Conservation (phyloP, 2,113 vertebrate genomes). For the Dipodomys ordii region DNA sequence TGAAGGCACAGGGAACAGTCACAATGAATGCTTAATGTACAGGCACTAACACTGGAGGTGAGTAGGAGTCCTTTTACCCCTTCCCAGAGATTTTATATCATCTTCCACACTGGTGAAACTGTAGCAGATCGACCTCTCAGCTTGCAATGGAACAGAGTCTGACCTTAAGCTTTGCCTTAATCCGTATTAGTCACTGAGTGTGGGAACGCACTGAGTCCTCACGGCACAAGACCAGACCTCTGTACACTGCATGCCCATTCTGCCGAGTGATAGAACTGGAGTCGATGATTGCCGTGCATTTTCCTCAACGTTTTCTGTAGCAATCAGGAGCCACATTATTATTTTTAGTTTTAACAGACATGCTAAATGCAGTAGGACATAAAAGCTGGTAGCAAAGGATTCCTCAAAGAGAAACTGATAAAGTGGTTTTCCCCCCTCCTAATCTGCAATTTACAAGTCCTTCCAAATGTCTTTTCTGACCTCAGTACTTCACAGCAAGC, state of each 20-base stretch:
- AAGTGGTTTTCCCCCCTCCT: background rate
- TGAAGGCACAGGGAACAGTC: background rate
- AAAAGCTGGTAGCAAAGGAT: slow-evolving; percentile 33
- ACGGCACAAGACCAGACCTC: background rate
- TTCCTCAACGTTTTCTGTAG: background rate
- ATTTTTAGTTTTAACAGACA: slow-evolving; percentile 16
- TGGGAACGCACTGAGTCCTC: background rate
- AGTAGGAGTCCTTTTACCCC: too few relatives aligned
- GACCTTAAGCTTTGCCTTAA: background rate
- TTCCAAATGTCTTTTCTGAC: slow-evolving; percentile 50
- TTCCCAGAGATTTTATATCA: rapidly evolving
- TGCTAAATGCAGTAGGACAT: slow-evolving; percentile 1
- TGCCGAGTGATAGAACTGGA: background rate
- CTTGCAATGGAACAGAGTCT: background rate
- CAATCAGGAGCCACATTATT: slow-evolving; percentile 6
- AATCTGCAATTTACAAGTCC: slow-evolving; percentile 55
- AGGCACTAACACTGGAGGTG: background rate
- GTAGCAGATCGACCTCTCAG: background rate
- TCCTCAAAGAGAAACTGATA: slow-evolving; percentile 60
- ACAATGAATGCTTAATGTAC: background rate
- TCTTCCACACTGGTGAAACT: background rate
- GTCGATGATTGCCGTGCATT: background rate
- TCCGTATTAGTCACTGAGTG: background rate
- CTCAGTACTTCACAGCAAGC: slow-evolving; percentile 24
- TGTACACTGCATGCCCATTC: background rate